Evolutionary conservation across 2,113 vertebrate species (phyloP), one percentile per base, ranked within the genome.

Genomic region (Glareola pratincola): DNA sequence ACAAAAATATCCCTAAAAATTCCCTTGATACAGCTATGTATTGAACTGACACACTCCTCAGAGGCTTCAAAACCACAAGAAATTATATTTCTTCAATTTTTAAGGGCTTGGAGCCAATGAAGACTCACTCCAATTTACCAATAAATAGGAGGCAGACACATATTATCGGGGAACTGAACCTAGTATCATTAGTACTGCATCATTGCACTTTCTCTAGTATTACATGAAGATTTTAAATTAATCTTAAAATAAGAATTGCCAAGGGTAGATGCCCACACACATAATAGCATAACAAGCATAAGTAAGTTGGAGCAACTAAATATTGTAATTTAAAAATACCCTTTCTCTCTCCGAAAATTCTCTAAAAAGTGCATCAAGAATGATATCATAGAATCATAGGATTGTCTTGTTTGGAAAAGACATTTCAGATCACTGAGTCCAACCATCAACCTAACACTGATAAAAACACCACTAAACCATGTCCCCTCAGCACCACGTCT

Each of bases 31-130:
- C 7, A 53, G 51, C 15, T 67, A 45, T 4, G 12, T n/a, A 78
- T 27, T 92, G n/a, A 90, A 82, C 8, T 57, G n/a, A 7, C 10
- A 71, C 37, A 47, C 9, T 57, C 10, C 30, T 27, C 8, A 41
- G n/a, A 47, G 37, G 14, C 66, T 88, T 92, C 43, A 75, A 89
- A 95, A 71, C 17, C n/a, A 59, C 8, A 63, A 81, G 8, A 64
- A 43, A 69, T 6, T 7, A 0, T 30, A 19, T 48, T 77, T 80
- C 43, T 41, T 26, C 0, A 3, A 9, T 30, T 88, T 74, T 75
- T 56, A 72, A 76, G 29, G n/a, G 56, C 43, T 68, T 64, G 53
- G 9, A 95, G 17, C 19, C 43, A 76, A 68, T 15, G 43, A 69
- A 69, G 34, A 63, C 39, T 63, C 32, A 19, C 62, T 85, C 51